These are phyloP conservation scores for Macrophya alboannulata DNA, from an alignment of 2,888 invertebrate genomes.

Conservation along the genomic window DNA sequence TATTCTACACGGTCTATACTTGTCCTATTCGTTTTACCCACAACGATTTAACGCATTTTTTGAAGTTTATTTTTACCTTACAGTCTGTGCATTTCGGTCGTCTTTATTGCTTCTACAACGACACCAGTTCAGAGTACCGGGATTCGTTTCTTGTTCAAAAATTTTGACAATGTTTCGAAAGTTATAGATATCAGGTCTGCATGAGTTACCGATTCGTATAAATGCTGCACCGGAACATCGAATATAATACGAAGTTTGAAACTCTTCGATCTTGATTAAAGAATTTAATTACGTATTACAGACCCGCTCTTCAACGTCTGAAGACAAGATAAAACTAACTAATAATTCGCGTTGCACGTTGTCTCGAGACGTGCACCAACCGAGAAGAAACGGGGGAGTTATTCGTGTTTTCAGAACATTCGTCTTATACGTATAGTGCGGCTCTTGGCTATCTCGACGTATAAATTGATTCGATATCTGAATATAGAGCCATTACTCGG, in stretches of 20 bases:
- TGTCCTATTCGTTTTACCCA: slow-evolving; percentile 7
- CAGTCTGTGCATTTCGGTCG: neutral
- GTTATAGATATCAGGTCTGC: neutral
- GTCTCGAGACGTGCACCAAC: neutral
- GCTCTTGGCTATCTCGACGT: slow-evolving; percentile 61
- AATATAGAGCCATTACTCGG: slow-evolving; percentile 71
- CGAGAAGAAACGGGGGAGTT: neutral
- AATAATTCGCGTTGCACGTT: slow-evolving; percentile 14
- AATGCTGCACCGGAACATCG: neutral
- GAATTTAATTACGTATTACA: slow-evolving; percentile 35
- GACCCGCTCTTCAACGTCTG: neutral
- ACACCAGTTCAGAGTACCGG: neutral
- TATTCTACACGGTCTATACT: slow-evolving; percentile 16
- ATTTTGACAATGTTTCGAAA: neutral
- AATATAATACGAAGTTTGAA: neutral
- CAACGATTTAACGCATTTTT: slow-evolving; percentile 32
- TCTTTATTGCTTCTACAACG: slow-evolving; percentile 15
- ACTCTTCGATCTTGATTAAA: slow-evolving; percentile 21
- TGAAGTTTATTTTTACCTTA: slow-evolving; percentile 27
- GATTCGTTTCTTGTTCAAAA: neutral
- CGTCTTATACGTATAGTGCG: neutral
- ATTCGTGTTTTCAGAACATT: neutral
- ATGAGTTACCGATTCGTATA: neutral
- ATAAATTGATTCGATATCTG: slow-evolving; percentile 76
- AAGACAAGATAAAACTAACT: slow-evolving; percentile 12